Base-by-base conservation (phyloP, 1,140 invertebrate genomes). In the Rhopalosiphum maidis region DNA sequence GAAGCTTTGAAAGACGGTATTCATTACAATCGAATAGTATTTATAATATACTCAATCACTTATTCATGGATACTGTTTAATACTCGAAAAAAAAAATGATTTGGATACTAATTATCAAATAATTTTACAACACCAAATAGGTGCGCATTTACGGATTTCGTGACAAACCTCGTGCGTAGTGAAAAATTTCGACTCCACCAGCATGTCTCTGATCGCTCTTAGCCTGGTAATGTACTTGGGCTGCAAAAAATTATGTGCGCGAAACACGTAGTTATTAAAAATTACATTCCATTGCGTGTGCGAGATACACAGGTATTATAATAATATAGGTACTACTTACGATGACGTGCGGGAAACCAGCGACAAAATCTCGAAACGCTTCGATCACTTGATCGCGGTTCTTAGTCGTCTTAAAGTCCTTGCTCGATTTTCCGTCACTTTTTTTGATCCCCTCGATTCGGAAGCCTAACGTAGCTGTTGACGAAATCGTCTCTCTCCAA, bases 391-490 rank as follows among this genome's bases (percentile, higher is more conserved):
- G 96, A 77, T 98, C 97, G 94, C 96, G 96, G 46, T 97, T 97
- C 95, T 98, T 97, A 8, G 98, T 99, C n/a, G 98, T 99, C 95
- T 99, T 99, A 95, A 99, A 99, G 95, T 99, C 98, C 96, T 99
- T 99, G 94, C 97, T 97, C 90, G 98, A 98, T 90, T 97, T 97
- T 60, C 98, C 98, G 94, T 98, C 97, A 83, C 97, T 97, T 94
- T 97, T 97, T 95, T 98, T 98, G 94, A 99, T 98, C 18, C 99
- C 99, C 95, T 99, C 99, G 94, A 99, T 99, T 94, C 99, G 96
- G 95, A 99, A 99, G 91, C 99, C 99, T 46, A 99, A 96, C 11
- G 98, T 98, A 1, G 98, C 97, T 11, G 99, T 99, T 37, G 98
- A 99, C 43, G 98, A 99, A 94, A 99, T 99, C 15, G 98, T 98